Base-by-base conservation (phyloP, 2,113 vertebrate species). In the Tyto alba region DNA sequence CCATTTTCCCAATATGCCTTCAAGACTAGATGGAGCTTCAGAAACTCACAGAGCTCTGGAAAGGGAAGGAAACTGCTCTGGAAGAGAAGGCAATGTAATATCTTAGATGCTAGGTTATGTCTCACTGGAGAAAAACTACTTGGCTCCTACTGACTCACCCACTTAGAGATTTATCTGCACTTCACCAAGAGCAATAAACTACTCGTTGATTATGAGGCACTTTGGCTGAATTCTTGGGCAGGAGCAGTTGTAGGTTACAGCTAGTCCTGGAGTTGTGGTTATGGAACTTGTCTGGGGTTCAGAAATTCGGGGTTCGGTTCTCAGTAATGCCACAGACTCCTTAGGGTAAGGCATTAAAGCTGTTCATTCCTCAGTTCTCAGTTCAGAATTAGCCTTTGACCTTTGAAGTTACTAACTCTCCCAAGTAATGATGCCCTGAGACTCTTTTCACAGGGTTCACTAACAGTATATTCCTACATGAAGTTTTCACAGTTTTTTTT, bases 21-120 rank as follows among this genome's bases (percentile, higher is more conserved):
- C 88, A 97, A 96, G 89, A 93, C 63, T 83, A 41, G 47, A 63
- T 88, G 23, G 88, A 96, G 93, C 89, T 95, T 97, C 91, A 85
- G 94, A 93, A 97, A 64, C 85, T 88, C 75, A 56, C 36, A 94
- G 73, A 85, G 56, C 77, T 95, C 73, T 18, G 48, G 43, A 79
- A 85, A 45, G 93, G 63, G 55, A 95, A 85, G 26, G 6, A 36
- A 91, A 79, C 11, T 57, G 14, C 30, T 86, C 45, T 77, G 82
- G 38, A 81, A 77, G 30, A 88, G 48, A 95, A 85, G 38, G 8
- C 43, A 79, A 13, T 16, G 1, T 48, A 29, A 55, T n/a, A 74
- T 2, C 1, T 27, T 74, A 30, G 34, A 30, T 59, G 12, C 38
- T 27, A 66, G 36, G 30, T 57, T 77, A 47, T n/a, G 7, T 74